Evolutionary conservation across 1,140 invertebrate genomes (phyloP), one percentile per base, ranked within the genome.

Genomic region (Maniola jurtina): DNA sequence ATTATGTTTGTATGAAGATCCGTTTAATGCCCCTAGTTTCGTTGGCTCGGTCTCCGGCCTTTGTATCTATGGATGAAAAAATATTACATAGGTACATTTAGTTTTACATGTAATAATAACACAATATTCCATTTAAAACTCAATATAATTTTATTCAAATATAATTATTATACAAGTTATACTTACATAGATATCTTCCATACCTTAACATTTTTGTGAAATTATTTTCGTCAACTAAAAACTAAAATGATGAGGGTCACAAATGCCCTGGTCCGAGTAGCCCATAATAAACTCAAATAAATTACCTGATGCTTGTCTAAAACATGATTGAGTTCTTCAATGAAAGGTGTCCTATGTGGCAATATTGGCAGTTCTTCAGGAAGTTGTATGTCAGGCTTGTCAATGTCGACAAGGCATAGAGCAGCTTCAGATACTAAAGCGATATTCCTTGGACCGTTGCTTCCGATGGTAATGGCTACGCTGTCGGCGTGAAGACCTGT

Each of bases 311-410:
- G 85, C 73, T 89, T 96, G 77, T 95, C 95, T 69, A 98, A 90
- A 61, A 96, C 91, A 71, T 96, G 93, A 75, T 93, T 94, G 36
- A 99, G 93, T 90, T 99, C 98, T 55, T 95, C 92, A 68, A 95
- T 94, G 72, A 99, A 95, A 72, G 98, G 96, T 64, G 94, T 92
- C 74, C 95, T 94, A 81, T 98, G 95, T 0, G 99, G 99, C 90
- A 99, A 98, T 56, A 94, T 92, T 0, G 98, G 98, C 71, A 99
- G 88, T 89, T 99, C 98, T 92, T 99, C 99, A 0, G 98, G 98
- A 74, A 98, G 92, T 88, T 99, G 97, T 72, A 99, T 95, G 71
- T 93, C 94, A 73, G 95, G 96, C 71, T 96, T 96, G 88, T 99
- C 98, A 69, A 99, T 96, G 91, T 99, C 98, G 47, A 99, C 97